Evolutionary conservation across 2,113 vertebrate species (phyloP).

Genomic region (Gila orcuttii): DNA sequence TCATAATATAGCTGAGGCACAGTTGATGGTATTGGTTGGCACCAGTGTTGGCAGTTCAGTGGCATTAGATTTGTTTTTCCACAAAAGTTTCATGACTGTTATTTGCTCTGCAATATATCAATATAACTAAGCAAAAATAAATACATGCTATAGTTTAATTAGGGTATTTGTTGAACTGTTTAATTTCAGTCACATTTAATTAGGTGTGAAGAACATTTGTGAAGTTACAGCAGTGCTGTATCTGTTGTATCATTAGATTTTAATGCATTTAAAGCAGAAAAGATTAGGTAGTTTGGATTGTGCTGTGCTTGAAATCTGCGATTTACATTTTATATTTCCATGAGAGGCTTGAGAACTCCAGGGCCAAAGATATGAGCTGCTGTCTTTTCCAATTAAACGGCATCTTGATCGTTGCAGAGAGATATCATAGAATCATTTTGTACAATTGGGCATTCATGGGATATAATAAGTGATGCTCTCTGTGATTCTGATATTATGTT

Average conservation of each 20-base stretch:
- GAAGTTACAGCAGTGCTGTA: background rate
- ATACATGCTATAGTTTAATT: background rate
- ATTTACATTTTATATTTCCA: conserved; percentile 1
- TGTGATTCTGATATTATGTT: conserved; percentile 26
- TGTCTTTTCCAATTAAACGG: background rate
- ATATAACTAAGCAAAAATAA: background rate
- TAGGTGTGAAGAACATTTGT: background rate
- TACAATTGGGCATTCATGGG: conserved; percentile 11
- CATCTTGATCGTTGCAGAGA: conserved; percentile 4
- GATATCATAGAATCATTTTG: conserved; percentile 12
- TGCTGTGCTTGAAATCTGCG: background rate
- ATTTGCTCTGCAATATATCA: background rate
- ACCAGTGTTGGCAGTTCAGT: background rate
- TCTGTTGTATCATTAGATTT: background rate
- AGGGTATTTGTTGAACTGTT: background rate
- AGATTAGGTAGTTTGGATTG: background rate
- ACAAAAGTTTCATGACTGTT: background rate
- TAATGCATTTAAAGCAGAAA: background rate
- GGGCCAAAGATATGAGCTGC: background rate
- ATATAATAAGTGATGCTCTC: conserved; percentile 26
- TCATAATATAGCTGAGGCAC: no score
- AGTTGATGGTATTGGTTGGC: background rate
- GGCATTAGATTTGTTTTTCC: background rate
- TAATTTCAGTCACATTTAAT: background rate
- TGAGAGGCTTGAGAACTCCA: background rate